Base-by-base conservation (phyloP, 2,113 vertebrate genomes). In the Indri indri region DNA sequence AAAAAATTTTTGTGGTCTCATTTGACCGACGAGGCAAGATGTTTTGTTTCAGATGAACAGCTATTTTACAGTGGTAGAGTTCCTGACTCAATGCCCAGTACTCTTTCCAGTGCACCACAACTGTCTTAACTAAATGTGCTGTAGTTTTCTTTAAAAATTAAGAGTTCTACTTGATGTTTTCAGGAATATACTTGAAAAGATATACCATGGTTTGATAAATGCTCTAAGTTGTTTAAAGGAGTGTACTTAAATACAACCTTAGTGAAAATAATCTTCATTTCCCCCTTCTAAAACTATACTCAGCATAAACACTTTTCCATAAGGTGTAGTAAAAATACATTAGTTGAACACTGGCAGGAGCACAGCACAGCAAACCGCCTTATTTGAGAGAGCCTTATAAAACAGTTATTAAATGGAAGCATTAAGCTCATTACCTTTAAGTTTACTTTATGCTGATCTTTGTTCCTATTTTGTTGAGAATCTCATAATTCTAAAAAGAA, bases 121-220 rank as follows among this genome's bases (percentile, higher is more conserved):
- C 42, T 85, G 93, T 97, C 91, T 93, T 95, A 93, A 97, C 25
- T 94, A 90, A 11, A 42, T 94, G 34, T 59, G 79, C 80, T 95
- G 1, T 52, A 91, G 95, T 82, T 96, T 91, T 95, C 83, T 92
- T 97, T 95, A 73, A 95, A 96, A 96, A 77, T 73, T 47, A 42
- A 40, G 57, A 40, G 63, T 95, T 71, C 57, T 87, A 70, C 22
- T 76, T 63, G 54, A 10, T 3, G 0, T 83, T 76, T 74, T 18
- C 11, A 66, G 96, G 83, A 96, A 54, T 2, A 70, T 61, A 98
- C 91, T 95, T 97, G 96, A 98, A 97, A 95, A 91, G 83, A 76
- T 77, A 81, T 1, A 8, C 95, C 91, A 96, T 83, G 47, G 92
- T 93, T 97, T 90, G 77, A 61, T 96, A 98, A 68, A 94, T 91